Base-by-base conservation (phyloP, 2,113 vertebrate species). In the Vulpes ferrilata region DNA sequence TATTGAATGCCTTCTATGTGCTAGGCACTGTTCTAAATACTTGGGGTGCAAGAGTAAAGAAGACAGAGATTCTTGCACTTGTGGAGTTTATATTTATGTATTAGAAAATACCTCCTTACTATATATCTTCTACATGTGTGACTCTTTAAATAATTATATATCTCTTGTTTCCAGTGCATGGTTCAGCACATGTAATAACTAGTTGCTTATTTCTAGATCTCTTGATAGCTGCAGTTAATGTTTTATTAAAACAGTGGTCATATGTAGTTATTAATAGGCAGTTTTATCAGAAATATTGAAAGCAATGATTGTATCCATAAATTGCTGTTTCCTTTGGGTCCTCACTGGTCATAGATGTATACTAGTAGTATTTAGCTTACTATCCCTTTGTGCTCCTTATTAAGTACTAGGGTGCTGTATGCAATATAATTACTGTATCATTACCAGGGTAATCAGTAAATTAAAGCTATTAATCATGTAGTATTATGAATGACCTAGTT, bases 281-380 rank as follows among this genome's bases (percentile, higher is more conserved):
- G 93, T 93, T 96, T 96, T 92, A 86, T 87, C n/a, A 90, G 87
- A 96, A 97, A 94, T 92, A 89, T 1, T 6, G 81, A 92, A 92
- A 89, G 27, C 38, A 86, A 11, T 83, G n/a, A n/a, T 87, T 96
- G 78, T 85, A 95, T 89, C 91, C 27, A 11, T 80, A 84, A 48
- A 32, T 91, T 76, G 16, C 7, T 76, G 3, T 59, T 84, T 96
- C 48, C 32, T 85, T 9, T 85, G 71, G 92, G 4, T 81, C 23
- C 48, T 62, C 32, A 2, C 27, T 93, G 27, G 80, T 92, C n/a
- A 13, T 7, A 62, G 32, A 17, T 57, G 2, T 74, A 53, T 51
- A 22, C 27, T 78, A 89, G 55, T 1, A 93, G 55, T 32, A 35
- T 88, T 7, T 8, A 59, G 90, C 19, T 65, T 97, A 80, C 32